phyloP scores from a whole-genome alignment of 1,140 invertebrate genomes.

The Danaus plexippus region DNA sequence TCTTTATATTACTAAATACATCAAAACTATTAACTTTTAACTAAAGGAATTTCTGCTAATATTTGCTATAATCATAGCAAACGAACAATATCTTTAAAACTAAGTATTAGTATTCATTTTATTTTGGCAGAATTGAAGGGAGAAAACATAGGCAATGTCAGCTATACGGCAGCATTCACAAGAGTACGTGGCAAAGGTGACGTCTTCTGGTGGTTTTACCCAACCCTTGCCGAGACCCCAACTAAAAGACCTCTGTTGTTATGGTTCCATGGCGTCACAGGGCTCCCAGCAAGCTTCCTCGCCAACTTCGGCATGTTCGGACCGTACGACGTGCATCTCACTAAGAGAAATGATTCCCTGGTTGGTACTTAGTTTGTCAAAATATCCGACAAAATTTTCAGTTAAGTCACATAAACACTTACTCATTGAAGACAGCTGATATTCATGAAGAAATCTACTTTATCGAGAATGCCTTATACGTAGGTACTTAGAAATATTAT shows the following conservation, averaged over 20 bases:
- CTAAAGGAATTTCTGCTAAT: no score
- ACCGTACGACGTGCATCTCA: slow-evolving; percentile 44
- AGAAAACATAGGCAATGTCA: slow-evolving; percentile 27
- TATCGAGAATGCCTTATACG: no score
- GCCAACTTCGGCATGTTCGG: slow-evolving; percentile 58
- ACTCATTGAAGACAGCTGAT: no score
- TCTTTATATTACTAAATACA: no score
- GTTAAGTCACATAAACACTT: no score
- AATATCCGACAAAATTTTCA: no score
- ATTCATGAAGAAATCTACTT: no score
- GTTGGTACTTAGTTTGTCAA: slow-evolving; percentile 23
- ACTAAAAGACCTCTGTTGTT: slow-evolving; percentile 36
- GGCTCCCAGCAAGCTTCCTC: slow-evolving; percentile 40
- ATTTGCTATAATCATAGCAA: no score
- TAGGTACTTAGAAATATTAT: no score
- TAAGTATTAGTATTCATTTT: background rate
- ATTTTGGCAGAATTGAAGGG: slow-evolving; percentile 36
- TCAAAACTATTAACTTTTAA: no score
- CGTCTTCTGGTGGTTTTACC: slow-evolving; percentile 62
- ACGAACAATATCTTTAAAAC: background rate
- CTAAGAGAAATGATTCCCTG: slow-evolving; percentile 42
- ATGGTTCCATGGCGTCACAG: slow-evolving; percentile 50
- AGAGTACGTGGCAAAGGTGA: slow-evolving; percentile 36
- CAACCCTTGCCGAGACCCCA: slow-evolving; percentile 15
- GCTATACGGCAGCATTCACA: slow-evolving; percentile 38